Conservation (phyloP, 2,888 invertebrate species). For the Xestoiulus laeticollis region DNA sequence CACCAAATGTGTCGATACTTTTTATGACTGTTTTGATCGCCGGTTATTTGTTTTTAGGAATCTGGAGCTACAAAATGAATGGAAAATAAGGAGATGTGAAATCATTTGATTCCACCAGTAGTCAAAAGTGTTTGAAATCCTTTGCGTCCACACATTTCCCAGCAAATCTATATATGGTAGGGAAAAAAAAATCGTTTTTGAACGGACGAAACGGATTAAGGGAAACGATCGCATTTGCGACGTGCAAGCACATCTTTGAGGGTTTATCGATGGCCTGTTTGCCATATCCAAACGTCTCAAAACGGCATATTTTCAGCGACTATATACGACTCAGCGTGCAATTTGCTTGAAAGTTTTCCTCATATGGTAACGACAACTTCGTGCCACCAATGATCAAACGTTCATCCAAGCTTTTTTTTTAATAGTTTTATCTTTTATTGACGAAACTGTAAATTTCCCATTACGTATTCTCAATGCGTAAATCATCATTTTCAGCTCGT, state of each 20-base stretch:
- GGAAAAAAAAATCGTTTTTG: neutral
- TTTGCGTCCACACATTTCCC: neutral
- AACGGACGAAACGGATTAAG: neutral
- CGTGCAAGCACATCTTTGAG: neutral
- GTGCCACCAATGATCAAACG: constrained; percentile 11
- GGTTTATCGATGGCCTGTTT: constrained; percentile 23
- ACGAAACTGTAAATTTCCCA: constrained; percentile 34
- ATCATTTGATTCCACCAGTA: neutral
- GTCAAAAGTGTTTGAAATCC: neutral
- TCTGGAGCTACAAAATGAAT: neutral
- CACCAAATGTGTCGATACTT: neutral
- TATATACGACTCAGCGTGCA: constrained; percentile 23
- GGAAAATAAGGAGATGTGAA: neutral
- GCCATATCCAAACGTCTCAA: constrained; percentile 37
- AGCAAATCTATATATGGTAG: neutral
- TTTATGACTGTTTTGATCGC: constrained; percentile 4
- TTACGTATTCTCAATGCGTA: constrained; percentile 28
- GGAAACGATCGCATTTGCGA: neutral
- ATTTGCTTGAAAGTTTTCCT: constrained; percentile 11
- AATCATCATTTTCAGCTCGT: constrained; percentile 17
- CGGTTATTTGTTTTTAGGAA: neutral
- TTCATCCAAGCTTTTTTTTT: neutral
- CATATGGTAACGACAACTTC: neutral
- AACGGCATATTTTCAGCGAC: constrained; percentile 5
- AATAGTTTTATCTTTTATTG: constrained; percentile 15